These are phyloP conservation scores for Bacillus rossius DNA, from an alignment of 1,140 invertebrate genomes.

Conservation along the genomic window DNA sequence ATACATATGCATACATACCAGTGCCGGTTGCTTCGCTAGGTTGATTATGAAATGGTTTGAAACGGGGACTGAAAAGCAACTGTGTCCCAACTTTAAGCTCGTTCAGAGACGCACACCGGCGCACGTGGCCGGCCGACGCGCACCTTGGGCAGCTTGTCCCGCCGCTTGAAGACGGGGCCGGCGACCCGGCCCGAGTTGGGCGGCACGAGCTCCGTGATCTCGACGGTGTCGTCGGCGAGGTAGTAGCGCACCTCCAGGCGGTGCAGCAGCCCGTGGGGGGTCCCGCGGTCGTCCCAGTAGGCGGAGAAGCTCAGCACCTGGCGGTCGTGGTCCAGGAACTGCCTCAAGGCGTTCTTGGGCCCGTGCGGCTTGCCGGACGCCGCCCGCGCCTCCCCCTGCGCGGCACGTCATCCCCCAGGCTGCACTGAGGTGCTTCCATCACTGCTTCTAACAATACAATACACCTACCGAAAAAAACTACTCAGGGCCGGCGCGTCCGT, in stretches of 20 bases:
- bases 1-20: too few species aligned
- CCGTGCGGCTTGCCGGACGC: conserved; percentile 50
- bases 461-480: too few species aligned
- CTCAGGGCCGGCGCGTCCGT: too few species aligned
- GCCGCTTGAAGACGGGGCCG: conserved; percentile 63
- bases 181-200: conserved; percentile 63
- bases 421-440: too few species aligned
- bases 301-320: conserved; percentile 78
- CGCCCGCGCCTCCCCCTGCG: conserved; percentile 24
- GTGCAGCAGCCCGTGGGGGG: conserved; percentile 65
- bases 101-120: too few species aligned
- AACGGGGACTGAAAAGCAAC: too few species aligned
- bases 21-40: too few species aligned
- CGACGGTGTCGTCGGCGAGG: conserved; percentile 82
- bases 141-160: conserved; percentile 74
- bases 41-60: too few species aligned
- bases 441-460: too few species aligned
- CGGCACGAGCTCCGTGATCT: conserved; percentile 71
- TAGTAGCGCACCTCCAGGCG: conserved; percentile 75
- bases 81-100: too few species aligned
- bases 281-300: conserved; percentile 83
- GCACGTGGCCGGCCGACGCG: too few species aligned
- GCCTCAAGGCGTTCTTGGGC: conserved; percentile 49
- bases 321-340: conserved; percentile 71
- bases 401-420: too few species aligned